phyloP scores from a whole-genome alignment of 64 coral and sea anemone genomes.

The Montipora capricornis region DNA sequence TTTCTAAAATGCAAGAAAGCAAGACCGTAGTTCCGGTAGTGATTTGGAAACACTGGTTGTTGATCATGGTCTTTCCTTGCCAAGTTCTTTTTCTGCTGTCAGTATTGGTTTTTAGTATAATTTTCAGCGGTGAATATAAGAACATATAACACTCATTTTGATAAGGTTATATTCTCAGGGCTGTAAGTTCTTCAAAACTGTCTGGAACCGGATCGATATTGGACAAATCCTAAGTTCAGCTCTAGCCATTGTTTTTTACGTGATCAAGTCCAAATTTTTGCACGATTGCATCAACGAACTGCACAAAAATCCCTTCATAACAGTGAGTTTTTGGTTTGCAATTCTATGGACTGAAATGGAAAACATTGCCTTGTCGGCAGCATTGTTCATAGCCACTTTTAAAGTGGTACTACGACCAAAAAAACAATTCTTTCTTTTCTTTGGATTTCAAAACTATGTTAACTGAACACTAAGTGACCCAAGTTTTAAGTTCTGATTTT shows the following conservation, averaged over 20 bases:
- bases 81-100: slow-evolving; percentile 8
- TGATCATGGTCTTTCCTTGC: slow-evolving; percentile 38
- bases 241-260: slow-evolving; percentile 11
- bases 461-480: no score
- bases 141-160: neutral
- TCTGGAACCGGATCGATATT: slow-evolving; percentile 46
- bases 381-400: slow-evolving; percentile 19
- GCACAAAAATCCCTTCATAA: neutral
- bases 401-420: neutral
- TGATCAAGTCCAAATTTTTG: slow-evolving; percentile 15
- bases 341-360: slow-evolving; percentile 26
- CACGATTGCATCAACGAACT: slow-evolving; percentile 7
- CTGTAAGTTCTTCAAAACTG: neutral
- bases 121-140: no score
- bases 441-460: no score
- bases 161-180: neutral
- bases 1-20: no score
- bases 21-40: no score
- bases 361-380: neutral
- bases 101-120: neutral
- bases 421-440: no score
- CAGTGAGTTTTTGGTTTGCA: slow-evolving; percentile 24
- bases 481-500: no score
- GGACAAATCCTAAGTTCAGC: neutral
- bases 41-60: no score